Evolutionary conservation across 2,797 vertebrate species (phyloP), one percentile per base, ranked within the genome.

Genomic region (Anableps anableps): DNA sequence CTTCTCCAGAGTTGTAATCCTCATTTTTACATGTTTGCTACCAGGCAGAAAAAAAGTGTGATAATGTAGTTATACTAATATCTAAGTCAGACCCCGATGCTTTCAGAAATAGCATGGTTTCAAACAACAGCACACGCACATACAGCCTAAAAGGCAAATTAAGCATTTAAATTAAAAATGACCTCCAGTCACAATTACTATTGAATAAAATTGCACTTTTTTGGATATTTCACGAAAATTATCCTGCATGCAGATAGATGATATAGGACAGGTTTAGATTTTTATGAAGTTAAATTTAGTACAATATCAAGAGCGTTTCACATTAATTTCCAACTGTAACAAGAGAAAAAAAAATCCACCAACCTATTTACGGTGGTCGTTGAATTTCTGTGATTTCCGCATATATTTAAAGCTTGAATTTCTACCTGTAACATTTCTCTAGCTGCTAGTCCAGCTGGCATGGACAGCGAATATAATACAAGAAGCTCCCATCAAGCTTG

Each of bases 21-120:
- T 93, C 89, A 89, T 92, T 94, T 95, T 91, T 94, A 87, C 91
- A 91, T 89, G 83, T 93, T 94, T 91, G 93, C 94, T 95, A 94
- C 90, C 87, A 94, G 94, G 93, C 93, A 95, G 87, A 91, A 81
- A 60, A 92, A 92, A 92, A 92, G 89, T 92, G 93, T 94, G 92
- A 93, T 94, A 93, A 94, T 93, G 92, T 93, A 95, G 93, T 94
- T 95, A 94, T 91, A 94, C 94, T 95, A 95, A 95, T 94, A 95
- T 94, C 91, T 91, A 93, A 94, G 94, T 93, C 92, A 93, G 89
- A 89, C 89, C 86, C 84, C 66, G 86, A 93, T 92, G 91, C 89
- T 90, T 94, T 93, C 86, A 93, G 85, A 93, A 95, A 93, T 91
- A 93, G 89, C 92, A 91, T 78, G 79, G 79, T 83, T 92, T 85